phyloP scores from a whole-genome alignment of 2,797 vertebrate genomes.

The Chelidonichthys spinosus region DNA sequence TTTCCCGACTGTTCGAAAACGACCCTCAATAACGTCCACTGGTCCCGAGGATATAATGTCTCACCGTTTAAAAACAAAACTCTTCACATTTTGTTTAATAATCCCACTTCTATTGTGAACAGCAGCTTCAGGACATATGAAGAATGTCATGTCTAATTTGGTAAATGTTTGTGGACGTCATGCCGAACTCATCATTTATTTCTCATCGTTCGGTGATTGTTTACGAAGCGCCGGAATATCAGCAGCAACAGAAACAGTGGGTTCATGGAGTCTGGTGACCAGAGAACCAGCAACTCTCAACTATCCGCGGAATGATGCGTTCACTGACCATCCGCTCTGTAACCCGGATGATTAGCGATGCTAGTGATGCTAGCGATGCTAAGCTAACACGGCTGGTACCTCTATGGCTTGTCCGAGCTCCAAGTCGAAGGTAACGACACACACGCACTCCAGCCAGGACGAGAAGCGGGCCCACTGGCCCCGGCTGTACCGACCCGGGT shows the following conservation, averaged over 20 bases:
- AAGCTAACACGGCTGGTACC: constrained; percentile 85
- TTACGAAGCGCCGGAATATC: not conserved
- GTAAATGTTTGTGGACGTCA: not conserved
- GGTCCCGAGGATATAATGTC: not conserved
- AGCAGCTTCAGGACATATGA: not conserved
- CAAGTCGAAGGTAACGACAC: constrained; percentile 95
- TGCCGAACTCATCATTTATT: not conserved
- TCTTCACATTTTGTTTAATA: not conserved
- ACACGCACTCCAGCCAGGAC: constrained; percentile 92
- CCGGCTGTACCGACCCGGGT: constrained; percentile 27
- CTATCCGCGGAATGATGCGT: not conserved
- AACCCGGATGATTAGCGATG: not conserved
- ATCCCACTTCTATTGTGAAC: not conserved
- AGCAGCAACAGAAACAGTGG: not conserved
- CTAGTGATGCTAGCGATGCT: constrained; percentile 37
- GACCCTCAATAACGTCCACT: too few species aligned
- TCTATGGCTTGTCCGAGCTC: constrained; percentile 96
- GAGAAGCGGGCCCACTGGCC: constrained; percentile 89
- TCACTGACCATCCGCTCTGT: not conserved
- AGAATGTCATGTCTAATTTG: not conserved
- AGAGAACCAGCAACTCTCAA: not conserved
- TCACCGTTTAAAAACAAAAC: not conserved
- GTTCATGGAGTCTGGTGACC: not conserved
- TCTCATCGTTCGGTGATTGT: too few species aligned
- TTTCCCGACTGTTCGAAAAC: too few species aligned